Conservation (phyloP, 1,140 invertebrate species). For the Neuroterus valhalla region DNA sequence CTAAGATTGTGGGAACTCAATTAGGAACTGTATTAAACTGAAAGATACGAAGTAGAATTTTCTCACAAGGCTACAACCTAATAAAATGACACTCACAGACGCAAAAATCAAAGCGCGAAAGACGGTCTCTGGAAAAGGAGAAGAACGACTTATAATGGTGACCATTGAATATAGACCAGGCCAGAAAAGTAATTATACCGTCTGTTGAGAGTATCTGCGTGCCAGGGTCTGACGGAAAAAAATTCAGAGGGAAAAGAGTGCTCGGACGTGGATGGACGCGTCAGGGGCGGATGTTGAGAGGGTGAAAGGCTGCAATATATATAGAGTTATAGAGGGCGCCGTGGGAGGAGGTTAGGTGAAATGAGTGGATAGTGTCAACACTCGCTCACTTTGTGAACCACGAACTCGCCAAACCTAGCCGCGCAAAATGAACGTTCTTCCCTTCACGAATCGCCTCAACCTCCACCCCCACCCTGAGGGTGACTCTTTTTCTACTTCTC, state of each 20-base stretch:
- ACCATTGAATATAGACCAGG: constrained; percentile 33
- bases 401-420: constrained; percentile 66
- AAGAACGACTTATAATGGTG: not conserved
- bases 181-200: constrained; percentile 12
- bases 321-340: constrained; percentile 51
- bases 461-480: constrained; percentile 60
- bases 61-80: too few species aligned
- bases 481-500: not conserved
- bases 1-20: too few species aligned
- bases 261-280: constrained; percentile 24
- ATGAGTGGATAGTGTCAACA: constrained; percentile 71
- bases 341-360: constrained; percentile 45
- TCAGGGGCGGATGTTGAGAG: constrained; percentile 37
- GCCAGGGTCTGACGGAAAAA: constrained; percentile 39
- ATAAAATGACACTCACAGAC: too few species aligned
- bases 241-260: constrained; percentile 40
- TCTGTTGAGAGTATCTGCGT: constrained; percentile 32
- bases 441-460: constrained; percentile 46
- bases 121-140: not conserved
- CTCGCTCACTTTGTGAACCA: constrained; percentile 72
- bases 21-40: too few species aligned
- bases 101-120: not conserved
- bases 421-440: constrained; percentile 69
- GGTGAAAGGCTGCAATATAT: constrained; percentile 44
- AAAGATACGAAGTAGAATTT: too few species aligned